Conservation (phyloP, 1,140 invertebrate genomes). For the Zaprionus camerounensis region DNA sequence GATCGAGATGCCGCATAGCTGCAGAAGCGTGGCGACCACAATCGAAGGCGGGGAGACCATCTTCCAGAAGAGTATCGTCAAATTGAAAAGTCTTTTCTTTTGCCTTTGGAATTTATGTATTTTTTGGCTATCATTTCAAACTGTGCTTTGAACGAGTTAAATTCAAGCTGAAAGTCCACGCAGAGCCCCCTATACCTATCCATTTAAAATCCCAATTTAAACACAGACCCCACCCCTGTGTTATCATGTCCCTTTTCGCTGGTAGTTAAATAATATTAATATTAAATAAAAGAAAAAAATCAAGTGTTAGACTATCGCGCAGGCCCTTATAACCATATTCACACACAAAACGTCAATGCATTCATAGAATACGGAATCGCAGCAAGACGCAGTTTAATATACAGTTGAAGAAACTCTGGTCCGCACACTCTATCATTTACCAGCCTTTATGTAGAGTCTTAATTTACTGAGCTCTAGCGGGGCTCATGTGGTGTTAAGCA, state of each 20-base stretch:
- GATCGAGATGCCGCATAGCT: slow-evolving; percentile 34
- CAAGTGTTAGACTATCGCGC: slow-evolving; percentile 28
- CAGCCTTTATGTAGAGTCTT: not conserved
- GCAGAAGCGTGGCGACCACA: slow-evolving; percentile 33
- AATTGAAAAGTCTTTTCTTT: slow-evolving; percentile 14
- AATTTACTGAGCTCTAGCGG: not conserved
- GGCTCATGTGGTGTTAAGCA: slow-evolving; percentile 51
- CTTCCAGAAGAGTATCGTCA: slow-evolving; percentile 11
- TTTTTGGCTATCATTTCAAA: slow-evolving; percentile 16
- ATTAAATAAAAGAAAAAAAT: not conserved
- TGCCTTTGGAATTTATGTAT: slow-evolving; percentile 9
- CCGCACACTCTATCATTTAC: not conserved
- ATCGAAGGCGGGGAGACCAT: slow-evolving; percentile 54
- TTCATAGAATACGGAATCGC: not conserved
- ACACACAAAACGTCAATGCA: slow-evolving; percentile 20
- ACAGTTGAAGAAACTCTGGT: not conserved
- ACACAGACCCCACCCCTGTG: too few relatives aligned
- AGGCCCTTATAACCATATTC: not conserved
- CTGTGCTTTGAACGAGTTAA: not conserved
- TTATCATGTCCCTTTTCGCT: too few relatives aligned
- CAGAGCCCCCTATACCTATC: slow-evolving; percentile 4
- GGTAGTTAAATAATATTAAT: too few relatives aligned
- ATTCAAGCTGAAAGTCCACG: not conserved
- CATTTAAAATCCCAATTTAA: not conserved
- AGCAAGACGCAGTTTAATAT: slow-evolving; percentile 21